Evolutionary conservation across 2,113 vertebrate species (phyloP).

Genomic region (Grallaria varia): DNA sequence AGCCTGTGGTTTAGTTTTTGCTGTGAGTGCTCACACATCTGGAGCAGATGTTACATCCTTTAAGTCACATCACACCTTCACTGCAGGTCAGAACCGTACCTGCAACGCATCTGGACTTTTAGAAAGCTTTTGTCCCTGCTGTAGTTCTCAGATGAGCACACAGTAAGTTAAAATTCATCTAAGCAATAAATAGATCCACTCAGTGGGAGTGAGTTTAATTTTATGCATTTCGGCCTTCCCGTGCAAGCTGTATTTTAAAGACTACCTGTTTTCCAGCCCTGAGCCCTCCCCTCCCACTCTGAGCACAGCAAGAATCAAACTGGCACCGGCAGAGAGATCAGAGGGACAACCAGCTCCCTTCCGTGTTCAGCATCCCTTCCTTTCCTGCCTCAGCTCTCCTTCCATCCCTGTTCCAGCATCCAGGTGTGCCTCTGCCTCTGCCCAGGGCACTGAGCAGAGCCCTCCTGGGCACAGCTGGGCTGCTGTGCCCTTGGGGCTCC

Average conservation of each 20-base stretch:
- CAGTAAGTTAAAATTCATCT: neutral
- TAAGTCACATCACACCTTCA: neutral
- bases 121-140: accelerated
- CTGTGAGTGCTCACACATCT: neutral
- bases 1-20: accelerated
- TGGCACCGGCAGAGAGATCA: neutral
- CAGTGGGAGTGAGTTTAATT: neutral
- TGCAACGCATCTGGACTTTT: neutral
- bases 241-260: neutral
- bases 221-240: neutral
- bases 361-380: neutral
- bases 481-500: neutral
- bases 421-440: neutral
- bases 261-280: neutral
- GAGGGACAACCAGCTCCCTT: neutral
- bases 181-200: neutral
- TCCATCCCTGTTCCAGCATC: neutral
- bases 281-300: neutral
- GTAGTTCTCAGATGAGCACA: neutral
- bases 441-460: accelerated
- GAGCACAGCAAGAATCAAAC: neutral
- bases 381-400: neutral
- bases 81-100: neutral
- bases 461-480: neutral
- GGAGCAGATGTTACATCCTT: neutral